phyloP scores from a whole-genome alignment of 2,113 vertebrate species.

The Petaurus breviceps region DNA sequence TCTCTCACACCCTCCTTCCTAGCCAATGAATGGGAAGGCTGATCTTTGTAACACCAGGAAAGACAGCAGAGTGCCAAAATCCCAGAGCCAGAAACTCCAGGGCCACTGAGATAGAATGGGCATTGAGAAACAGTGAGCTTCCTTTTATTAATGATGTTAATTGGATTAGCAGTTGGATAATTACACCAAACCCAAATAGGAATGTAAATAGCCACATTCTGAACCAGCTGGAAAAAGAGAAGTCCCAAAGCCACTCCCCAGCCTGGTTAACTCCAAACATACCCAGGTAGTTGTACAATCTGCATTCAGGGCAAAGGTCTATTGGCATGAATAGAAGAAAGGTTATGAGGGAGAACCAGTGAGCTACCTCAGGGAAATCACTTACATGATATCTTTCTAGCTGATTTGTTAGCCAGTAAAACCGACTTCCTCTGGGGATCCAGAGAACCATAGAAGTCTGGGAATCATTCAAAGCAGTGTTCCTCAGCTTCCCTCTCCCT shows the following conservation, averaged over 20 bases:
- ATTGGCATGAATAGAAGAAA: background rate
- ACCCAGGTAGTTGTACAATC: background rate
- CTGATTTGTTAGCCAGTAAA: background rate
- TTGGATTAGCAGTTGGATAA: background rate
- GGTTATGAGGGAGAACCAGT: background rate
- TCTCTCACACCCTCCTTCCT: background rate
- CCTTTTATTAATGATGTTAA: background rate
- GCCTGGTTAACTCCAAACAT: background rate
- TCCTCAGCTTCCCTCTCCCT: background rate
- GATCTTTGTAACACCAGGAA: background rate
- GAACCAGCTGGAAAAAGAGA: background rate
- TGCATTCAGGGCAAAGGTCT: background rate
- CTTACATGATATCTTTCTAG: background rate
- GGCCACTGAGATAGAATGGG: background rate
- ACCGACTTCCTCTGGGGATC: background rate
- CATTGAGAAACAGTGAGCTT: background rate
- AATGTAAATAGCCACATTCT: background rate
- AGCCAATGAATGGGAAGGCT: background rate
- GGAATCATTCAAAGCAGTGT: background rate
- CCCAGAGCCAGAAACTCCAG: slow-evolving; percentile 51
- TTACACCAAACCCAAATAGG: background rate
- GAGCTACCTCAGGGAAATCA: background rate
- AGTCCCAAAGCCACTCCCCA: background rate
- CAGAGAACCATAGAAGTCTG: background rate
- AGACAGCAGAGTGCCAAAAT: background rate